Conservation (phyloP, 2,888 invertebrate species). For the Myopa tessellatipennis region DNA sequence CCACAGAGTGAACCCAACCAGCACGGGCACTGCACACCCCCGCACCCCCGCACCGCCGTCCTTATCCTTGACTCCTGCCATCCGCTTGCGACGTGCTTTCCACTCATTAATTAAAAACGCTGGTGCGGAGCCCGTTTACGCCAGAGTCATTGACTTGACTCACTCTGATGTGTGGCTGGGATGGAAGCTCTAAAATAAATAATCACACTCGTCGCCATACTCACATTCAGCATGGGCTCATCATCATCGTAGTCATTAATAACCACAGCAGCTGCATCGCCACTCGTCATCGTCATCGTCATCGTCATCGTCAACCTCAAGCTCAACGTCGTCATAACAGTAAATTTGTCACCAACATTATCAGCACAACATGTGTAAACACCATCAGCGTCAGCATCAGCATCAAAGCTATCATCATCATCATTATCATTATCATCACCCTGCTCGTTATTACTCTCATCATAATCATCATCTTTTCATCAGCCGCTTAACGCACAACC, state of each 20-base stretch:
- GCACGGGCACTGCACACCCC: neutral
- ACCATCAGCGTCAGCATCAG: too few species aligned
- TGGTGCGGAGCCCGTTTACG: neutral
- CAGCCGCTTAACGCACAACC: conserved; percentile 21
- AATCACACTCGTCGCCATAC: conserved; percentile 1
- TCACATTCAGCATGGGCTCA: neutral
- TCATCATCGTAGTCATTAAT: conserved; percentile 28
- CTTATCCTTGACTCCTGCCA: neutral
- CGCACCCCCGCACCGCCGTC: neutral
- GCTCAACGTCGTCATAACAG: too few species aligned
- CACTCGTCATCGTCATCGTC: neutral
- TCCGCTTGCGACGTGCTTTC: too few species aligned
- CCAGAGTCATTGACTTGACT: conserved; percentile 37
- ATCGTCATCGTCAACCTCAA: too few species aligned
- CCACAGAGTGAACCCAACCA: neutral
- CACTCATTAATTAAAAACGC: conserved; percentile 17
- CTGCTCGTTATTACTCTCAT: conserved; percentile 18
- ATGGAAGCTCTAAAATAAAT: conserved; percentile 40
- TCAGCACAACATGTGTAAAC: too few species aligned
- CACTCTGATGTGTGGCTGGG: conserved; percentile 22
- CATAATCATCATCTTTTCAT: conserved; percentile 19
- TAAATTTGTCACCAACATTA: too few species aligned
- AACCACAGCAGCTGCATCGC: conserved; percentile 9
- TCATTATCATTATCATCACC: conserved; percentile 26
- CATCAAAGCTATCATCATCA: neutral